These are phyloP conservation scores for Stenichneumon culpator DNA, from an alignment of 2,888 invertebrate genomes.

Conservation along the genomic window DNA sequence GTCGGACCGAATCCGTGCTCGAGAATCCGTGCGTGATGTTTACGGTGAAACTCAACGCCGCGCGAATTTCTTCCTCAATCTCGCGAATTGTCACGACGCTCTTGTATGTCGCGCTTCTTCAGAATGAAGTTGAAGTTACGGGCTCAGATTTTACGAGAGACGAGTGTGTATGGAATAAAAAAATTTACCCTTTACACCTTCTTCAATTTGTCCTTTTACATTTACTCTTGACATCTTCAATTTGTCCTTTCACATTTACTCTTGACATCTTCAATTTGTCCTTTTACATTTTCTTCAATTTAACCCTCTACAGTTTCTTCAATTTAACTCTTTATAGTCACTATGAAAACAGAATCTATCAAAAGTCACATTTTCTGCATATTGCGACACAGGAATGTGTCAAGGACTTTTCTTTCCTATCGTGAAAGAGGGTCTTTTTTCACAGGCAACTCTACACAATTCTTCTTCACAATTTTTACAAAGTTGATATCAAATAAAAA, in stretches of 20 bases:
- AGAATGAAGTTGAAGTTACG: not conserved
- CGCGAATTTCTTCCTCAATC: slow-evolving; percentile 24
- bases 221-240: not conserved
- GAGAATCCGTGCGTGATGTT: slow-evolving; percentile 45
- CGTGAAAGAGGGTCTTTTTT: too few relatives aligned
- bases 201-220: not conserved
- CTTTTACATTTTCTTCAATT: not conserved
- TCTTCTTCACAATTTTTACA: too few relatives aligned
- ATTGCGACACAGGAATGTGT: too few relatives aligned
- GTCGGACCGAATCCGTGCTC: slow-evolving; percentile 46
- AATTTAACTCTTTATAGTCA: too few relatives aligned
- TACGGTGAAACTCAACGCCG: slow-evolving; percentile 37
- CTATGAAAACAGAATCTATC: too few relatives aligned
- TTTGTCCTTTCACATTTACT: not conserved
- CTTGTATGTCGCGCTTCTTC: not conserved
- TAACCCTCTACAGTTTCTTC: too few relatives aligned
- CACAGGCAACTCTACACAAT: too few relatives aligned
- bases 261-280: too few relatives aligned
- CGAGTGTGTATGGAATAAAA: not conserved
- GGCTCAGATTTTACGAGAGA: not conserved
- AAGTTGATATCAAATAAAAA: too few relatives aligned
- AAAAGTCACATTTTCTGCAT: too few relatives aligned
- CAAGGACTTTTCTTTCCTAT: too few relatives aligned
- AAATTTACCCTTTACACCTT: not conserved
- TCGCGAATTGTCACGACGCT: slow-evolving; percentile 4